Base-by-base conservation (phyloP, 1,140 invertebrate genomes). In the Andrena cerasifolii region DNA sequence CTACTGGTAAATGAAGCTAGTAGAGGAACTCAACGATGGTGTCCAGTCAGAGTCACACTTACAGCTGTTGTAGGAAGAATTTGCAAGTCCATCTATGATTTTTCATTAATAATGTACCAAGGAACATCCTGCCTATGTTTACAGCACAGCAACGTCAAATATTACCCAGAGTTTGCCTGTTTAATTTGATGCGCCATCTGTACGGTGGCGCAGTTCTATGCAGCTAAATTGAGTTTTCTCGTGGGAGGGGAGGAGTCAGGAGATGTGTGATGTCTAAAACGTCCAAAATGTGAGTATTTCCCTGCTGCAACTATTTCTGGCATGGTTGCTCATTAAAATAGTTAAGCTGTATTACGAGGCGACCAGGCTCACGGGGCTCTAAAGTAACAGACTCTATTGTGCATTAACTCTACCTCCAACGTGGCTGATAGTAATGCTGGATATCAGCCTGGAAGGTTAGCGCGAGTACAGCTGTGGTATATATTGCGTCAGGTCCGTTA, bases 261-360 rank as follows among this genome's bases (percentile, higher is more conserved):
- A 40, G 36, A 40, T 40, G 36, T 40, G 4, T 40, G 36, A 40
- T 5, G 3, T 40, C n/a, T n/a, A n/a, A n/a, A n/a, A 12, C 16
- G 26, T 12, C 53, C 45, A 73, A 83, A 84, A 82, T 66, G 59
- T 74, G 70, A 63, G 56, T 62, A 70, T 84, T 66, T 78, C 62
- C 33, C 67, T 31, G 49, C 54, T 58, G 62, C 80, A 86, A 87
- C 70, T 83, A 79, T 77, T 61, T n/a, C 26, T 28, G 67, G 63
- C 71, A 82, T 49, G 74, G 62, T 65, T 70, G 67, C 86, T 88
- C 87, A 86, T 88, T 88, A 88, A 87, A 88, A 88, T 88, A 88
- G 85, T 86, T 88, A 83, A 87, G 78, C 80, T 82, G 77, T 82
- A 82, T 88, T 87, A 88, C 78, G 83, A 70, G 72, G 72, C 79